Percentiles rank a stretch among this genome's conserved stretches.
These are phyloP conservation scores for Hypothenemus hampei DNA, from an alignment of 1,140 invertebrate genomes.

Conservation along the genomic window DNA sequence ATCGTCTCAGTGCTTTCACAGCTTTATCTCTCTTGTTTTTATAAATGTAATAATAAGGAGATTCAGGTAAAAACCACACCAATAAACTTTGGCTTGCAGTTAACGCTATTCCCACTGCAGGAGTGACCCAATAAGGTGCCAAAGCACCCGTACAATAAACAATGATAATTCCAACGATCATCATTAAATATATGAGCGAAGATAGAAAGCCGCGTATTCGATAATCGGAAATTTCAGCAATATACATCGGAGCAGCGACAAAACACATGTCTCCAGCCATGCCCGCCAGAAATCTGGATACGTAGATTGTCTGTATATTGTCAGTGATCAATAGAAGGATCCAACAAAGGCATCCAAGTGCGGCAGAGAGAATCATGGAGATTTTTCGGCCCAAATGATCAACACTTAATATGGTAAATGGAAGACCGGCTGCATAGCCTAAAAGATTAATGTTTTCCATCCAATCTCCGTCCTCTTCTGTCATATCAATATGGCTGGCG, in stretches of 20 bases:
- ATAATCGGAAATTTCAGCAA: conserved; percentile 38
- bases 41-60: conserved; percentile 35
- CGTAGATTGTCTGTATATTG: conserved; percentile 46
- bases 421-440: conserved; percentile 56
- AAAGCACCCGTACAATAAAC: conserved; percentile 32
- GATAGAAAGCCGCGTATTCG: conserved; percentile 35
- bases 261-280: conserved; percentile 34
- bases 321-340: conserved; percentile 49
- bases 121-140: conserved; percentile 26
- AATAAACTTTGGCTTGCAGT: conserved; percentile 26
- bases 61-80: conserved; percentile 35
- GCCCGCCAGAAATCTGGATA: conserved; percentile 46
- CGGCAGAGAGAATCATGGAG: conserved; percentile 51
- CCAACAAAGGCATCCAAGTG: conserved; percentile 61
- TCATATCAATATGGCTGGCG: conserved; percentile 38
- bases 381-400: conserved; percentile 60
- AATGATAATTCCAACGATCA: conserved; percentile 31
- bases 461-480: conserved; percentile 51
- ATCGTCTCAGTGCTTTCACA: conserved; percentile 45
- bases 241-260: conserved; percentile 37
- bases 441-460: conserved; percentile 57
- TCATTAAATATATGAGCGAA: conserved; percentile 33
- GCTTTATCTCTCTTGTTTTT: conserved; percentile 48
- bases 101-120: conserved; percentile 31
- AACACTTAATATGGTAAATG: conserved; percentile 50